phyloP scores from a whole-genome alignment of 1,140 invertebrate genomes.

The Maniola jurtina region DNA sequence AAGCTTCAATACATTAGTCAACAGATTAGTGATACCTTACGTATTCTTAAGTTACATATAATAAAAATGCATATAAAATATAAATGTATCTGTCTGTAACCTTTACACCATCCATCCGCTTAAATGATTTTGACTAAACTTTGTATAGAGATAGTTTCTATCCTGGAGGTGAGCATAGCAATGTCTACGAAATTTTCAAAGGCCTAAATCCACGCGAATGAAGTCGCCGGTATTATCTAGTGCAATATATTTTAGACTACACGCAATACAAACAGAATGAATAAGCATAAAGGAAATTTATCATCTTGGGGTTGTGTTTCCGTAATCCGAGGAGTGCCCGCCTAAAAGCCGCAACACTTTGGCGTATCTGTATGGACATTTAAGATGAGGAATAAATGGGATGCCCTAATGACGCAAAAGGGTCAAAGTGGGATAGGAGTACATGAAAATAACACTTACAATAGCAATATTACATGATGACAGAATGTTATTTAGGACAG shows the following conservation, averaged over 20 bases:
- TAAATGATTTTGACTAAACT: too few relatives aligned
- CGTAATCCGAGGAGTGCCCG: neutral
- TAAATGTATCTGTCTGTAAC: too few relatives aligned
- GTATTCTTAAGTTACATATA: too few relatives aligned
- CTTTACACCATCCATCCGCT: too few relatives aligned
- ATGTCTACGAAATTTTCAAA: too few relatives aligned
- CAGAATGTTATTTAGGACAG: too few relatives aligned
- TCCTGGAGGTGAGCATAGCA: too few relatives aligned
- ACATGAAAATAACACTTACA: conserved; percentile 1
- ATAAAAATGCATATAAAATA: too few relatives aligned
- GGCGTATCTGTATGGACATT: conserved; percentile 8
- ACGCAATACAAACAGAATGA: neutral
- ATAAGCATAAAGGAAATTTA: conserved; percentile 3
- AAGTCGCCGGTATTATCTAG: neutral
- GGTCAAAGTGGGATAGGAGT: conserved; percentile 3
- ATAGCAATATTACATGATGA: neutral
- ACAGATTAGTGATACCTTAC: too few relatives aligned
- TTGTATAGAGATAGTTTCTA: too few relatives aligned
- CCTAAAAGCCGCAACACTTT: conserved; percentile 9
- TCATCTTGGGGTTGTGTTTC: conserved; percentile 2
- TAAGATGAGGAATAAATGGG: conserved; percentile 13
- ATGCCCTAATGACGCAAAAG: conserved; percentile 11
- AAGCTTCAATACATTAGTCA: too few relatives aligned
- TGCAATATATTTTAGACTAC: neutral
- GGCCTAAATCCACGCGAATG: too few relatives aligned